phyloP scores from a whole-genome alignment of 2,113 vertebrate species.

The Prochilodus magdalenae region DNA sequence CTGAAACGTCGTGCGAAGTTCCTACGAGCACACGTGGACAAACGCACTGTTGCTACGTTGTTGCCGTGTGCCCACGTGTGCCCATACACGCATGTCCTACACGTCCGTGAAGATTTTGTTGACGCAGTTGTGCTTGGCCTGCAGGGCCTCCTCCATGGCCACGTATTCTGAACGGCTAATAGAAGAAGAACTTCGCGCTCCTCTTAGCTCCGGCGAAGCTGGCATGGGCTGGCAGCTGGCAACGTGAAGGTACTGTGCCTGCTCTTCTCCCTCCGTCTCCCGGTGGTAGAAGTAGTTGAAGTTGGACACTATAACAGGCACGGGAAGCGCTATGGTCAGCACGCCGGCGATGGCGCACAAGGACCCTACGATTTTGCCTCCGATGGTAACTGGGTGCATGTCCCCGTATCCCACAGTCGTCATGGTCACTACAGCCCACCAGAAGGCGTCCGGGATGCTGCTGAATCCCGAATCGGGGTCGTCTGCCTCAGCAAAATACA shows the following conservation, averaged over 20 bases:
- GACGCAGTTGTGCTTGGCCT: conserved; percentile 92
- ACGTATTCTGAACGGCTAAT: conserved; percentile 97
- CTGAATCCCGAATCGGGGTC: conserved; percentile 93
- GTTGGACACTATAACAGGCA: conserved; percentile 98
- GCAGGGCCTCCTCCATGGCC: conserved; percentile 94
- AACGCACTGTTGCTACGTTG: not conserved
- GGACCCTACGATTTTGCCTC: conserved; percentile 96
- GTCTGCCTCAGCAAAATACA: conserved; percentile 95
- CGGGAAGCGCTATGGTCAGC: conserved; percentile 93
- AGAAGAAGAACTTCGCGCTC: conserved; percentile 89
- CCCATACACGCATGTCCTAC: conserved; percentile 67
- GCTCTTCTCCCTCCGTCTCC: conserved; percentile 96
- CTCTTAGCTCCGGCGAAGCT: conserved; percentile 83
- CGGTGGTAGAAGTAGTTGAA: conserved; percentile 99
- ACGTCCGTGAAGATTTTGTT: conserved; percentile 97
- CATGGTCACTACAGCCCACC: conserved; percentile 99
- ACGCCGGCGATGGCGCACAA: conserved; percentile 96
- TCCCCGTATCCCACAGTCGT: conserved; percentile 97
- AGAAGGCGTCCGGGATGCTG: conserved; percentile 97
- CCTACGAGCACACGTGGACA: not conserved
- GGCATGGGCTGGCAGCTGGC: conserved; percentile 94
- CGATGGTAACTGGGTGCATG: conserved; percentile 97
- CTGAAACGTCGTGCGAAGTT: not conserved
- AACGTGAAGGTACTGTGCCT: conserved; percentile 94
- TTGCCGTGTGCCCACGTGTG: not conserved